Base-by-base conservation (phyloP, 1,140 invertebrate genomes). In the Conopomorpha cramerella region DNA sequence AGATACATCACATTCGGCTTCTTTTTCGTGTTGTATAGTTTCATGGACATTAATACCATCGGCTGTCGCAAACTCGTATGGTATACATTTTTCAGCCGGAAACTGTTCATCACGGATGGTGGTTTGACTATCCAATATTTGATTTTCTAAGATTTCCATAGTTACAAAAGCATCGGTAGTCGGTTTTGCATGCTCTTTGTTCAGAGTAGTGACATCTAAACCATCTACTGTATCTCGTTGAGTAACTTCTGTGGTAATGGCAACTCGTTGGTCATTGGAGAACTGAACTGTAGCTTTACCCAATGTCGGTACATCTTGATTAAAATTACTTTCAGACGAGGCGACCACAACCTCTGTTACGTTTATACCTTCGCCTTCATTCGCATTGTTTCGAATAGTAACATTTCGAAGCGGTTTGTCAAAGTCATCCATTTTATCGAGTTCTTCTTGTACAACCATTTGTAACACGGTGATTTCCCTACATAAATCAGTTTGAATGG, bases 361-460 rank as follows among this genome's bases (percentile, higher is more conserved):
- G 40, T 58, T 64, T 40, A 76, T 36, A 39, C 58, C 56, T 55
- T 71, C 59, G n/a, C n/a, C n/a, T n/a, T n/a, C n/a, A n/a, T n/a
- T n/a, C n/a, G n/a, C n/a, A 16, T 59, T 61, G 23, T 52, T 47
- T 13, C 43, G 47, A 45, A 59, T 64, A 23, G 36, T 41, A 16
- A 74, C 41, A 29, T 51, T 43, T 40, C 49, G 29, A 25, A 60
- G 26, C 36, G 65, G 55, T 41, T 74, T 66, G 38, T 63, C 39
- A 16, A 57, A 44, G 27, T 70, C 40, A 8, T 49, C 54, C 8
- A 64, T 11, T 19, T n/a, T n/a, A n/a, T n/a, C n/a, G n/a, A n/a
- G n/a, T n/a, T n/a, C n/a, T n/a, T n/a, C n/a, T n/a, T n/a, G n/a
- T n/a, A n/a, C n/a, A n/a, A n/a, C n/a, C n/a, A n/a, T n/a, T n/a